Evolutionary conservation across 2,797 vertebrate genomes (phyloP), one percentile per base, ranked within the genome.

Genomic region (Paramormyrops hopkinsi): DNA sequence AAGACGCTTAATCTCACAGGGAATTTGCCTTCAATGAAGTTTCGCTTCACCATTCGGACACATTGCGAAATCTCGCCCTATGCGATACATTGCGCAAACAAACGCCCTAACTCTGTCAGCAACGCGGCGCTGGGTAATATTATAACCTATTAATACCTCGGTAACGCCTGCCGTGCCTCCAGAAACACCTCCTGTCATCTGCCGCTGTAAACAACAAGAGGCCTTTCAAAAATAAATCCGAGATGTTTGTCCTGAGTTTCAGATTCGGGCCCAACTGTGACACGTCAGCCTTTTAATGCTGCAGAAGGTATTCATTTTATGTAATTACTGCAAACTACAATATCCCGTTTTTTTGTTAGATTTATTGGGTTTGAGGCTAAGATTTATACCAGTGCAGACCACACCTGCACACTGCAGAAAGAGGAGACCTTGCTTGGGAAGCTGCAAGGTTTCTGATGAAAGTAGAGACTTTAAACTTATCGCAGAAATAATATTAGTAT

Each of bases 191-290:
- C 50, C 51, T 19, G 50, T 56, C 19, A 56, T 56, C 85, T 51
- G 85, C 25, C 48, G 2, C 50, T 17, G 50, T 37, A 54, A 86
- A 54, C 51, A 86, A 54, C 14, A 37, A 54, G 50, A 29, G 14
- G 84, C 22, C 84, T 54, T 86, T 50, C 82, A 84, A 25, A 84
- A 84, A 84, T 46, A 84, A 46, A 84, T n/a, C 82, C 3, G 19
- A 50, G 41, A 46, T 84, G n/a, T 50, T 50, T 11, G 82, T 46
- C 82, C 82, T 3, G 6, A 12, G 46, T 84, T 25, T 25, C 44
- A 1, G 82, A 79, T 19, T 44, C 5, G 6, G 73, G 33, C 73
- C 73, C 73, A 19, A 44, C 73, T 79, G 73, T 44, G 37, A 19
- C 33, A 79, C 4, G 73, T 44, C 73, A 79, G 73, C 37, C 37